Evolutionary conservation across 2,113 vertebrate species (phyloP).

Genomic region (Hystrix brachyura): DNA sequence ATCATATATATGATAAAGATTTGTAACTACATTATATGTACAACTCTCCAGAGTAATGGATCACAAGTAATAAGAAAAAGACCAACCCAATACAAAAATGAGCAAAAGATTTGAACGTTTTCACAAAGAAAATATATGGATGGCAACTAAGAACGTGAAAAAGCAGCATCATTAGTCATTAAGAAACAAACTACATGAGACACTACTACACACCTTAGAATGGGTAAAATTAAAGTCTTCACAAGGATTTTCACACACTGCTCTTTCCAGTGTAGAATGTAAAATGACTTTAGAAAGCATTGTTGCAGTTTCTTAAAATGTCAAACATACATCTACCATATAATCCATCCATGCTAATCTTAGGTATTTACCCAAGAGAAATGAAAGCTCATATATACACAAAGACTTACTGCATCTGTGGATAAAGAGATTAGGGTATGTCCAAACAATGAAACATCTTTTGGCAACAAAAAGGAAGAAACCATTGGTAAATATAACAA

Average conservation of each 20-base stretch:
- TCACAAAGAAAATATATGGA: constrained; percentile 5
- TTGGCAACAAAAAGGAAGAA: constrained; percentile 15
- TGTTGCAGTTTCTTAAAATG: neutral
- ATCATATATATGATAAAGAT: neutral
- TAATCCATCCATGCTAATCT: neutral
- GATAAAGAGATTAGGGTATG: neutral
- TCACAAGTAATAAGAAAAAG: constrained; percentile 49
- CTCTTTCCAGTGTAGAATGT: neutral
- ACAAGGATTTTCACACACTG: neutral
- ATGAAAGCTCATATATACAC: neutral
- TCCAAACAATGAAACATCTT: neutral
- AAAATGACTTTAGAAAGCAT: neutral
- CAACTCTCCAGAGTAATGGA: neutral
- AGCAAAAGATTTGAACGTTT: neutral
- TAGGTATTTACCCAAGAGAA: neutral
- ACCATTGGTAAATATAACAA: neutral
- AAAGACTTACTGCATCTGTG: neutral
- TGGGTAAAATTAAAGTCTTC: neutral
- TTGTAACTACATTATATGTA: neutral
- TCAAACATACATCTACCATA: neutral
- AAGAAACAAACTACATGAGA: neutral
- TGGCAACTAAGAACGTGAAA: neutral
- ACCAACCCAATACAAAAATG: neutral
- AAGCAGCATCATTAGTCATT: neutral
- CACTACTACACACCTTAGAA: neutral